Conservation (phyloP, 2,113 vertebrate species). For the Anthoscopus minutus region DNA sequence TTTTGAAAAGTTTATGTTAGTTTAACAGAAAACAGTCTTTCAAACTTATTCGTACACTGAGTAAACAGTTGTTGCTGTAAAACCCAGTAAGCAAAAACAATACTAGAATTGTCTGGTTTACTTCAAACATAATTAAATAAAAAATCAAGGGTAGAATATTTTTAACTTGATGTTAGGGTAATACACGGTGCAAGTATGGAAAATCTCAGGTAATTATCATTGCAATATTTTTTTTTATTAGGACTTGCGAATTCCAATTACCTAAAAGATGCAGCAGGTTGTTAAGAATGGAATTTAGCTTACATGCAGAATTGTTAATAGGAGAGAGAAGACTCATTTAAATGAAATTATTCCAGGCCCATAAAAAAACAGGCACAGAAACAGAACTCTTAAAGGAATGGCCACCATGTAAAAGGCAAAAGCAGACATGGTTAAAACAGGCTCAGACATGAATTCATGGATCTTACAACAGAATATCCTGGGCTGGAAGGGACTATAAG, state of each 20-base stretch:
- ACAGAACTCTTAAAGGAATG: neutral
- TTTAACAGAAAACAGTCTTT: neutral
- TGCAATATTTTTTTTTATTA: neutral
- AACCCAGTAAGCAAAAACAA: neutral
- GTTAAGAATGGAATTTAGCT: neutral
- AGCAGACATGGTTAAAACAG: accelerated
- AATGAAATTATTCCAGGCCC: neutral
- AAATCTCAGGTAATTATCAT: neutral
- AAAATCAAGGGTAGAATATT: neutral
- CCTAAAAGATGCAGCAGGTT: neutral
- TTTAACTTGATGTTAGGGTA: neutral
- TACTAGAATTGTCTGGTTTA: neutral
- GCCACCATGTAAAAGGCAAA: neutral
- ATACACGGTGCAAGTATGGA: neutral
- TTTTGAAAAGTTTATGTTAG: neutral
- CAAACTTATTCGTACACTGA: neutral
- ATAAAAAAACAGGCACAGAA: neutral
- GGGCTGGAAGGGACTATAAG: neutral
- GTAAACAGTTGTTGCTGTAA: neutral
- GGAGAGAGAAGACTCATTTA: neutral
- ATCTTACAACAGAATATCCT: neutral
- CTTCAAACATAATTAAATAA: neutral
- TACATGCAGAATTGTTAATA: neutral
- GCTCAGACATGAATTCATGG: neutral
- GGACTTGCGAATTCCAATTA: neutral